Conservation (phyloP, 2,113 vertebrate genomes). For the Oryctolagus cuniculus region DNA sequence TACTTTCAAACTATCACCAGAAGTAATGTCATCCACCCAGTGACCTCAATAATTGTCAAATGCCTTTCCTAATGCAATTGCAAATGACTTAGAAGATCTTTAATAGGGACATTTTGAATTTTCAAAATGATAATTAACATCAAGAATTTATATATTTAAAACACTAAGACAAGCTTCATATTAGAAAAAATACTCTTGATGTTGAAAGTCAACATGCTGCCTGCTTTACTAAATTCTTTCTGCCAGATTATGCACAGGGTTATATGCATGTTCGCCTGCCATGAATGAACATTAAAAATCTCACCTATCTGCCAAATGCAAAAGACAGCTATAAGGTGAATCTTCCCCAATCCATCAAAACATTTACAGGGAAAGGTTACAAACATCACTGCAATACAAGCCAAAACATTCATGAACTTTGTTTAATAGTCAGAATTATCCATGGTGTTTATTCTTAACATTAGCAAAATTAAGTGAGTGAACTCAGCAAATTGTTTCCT, state of each 20-base stretch:
- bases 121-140: neutral
- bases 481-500: neutral
- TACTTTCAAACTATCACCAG: neutral
- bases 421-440: neutral
- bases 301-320: neutral
- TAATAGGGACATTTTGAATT: neutral
- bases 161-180: neutral
- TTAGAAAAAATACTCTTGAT: constrained; percentile 1
- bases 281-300: neutral
- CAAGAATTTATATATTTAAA: constrained; percentile 15
- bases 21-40: neutral
- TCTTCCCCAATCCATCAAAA: neutral
- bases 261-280: neutral
- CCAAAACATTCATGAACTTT: neutral
- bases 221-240: neutral
- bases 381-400: neutral
- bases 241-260: neutral
- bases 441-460: neutral
- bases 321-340: neutral
- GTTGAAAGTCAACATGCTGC: neutral
- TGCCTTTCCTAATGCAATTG: neutral
- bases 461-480: constrained; percentile 22
- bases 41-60: neutral
- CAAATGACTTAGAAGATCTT: neutral
- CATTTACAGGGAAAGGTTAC: neutral